Conservation (phyloP, 2,113 vertebrate genomes). For the Cottus gobio region DNA sequence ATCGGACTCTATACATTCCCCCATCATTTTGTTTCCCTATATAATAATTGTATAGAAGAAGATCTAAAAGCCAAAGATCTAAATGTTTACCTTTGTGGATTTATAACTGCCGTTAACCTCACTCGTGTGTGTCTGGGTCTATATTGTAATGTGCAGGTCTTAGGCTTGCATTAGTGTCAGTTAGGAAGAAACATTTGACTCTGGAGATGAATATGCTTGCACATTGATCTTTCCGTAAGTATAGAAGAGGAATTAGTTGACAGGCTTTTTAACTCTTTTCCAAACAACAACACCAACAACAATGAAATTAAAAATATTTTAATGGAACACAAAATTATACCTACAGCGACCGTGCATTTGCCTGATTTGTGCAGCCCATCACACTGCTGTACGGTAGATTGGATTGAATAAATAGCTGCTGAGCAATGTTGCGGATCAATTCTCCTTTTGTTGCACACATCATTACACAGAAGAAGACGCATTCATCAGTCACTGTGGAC, state of each 20-base stretch:
- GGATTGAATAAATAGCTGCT: slow-evolving; percentile 39
- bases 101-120: neutral
- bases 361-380: slow-evolving; percentile 19
- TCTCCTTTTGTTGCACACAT: slow-evolving; percentile 57
- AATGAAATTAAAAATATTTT: neutral
- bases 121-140: neutral
- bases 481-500: slow-evolving; percentile 47
- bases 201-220: neutral
- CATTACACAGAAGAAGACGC: slow-evolving; percentile 58
- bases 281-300: neutral
- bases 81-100: neutral
- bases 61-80: slow-evolving; percentile 4
- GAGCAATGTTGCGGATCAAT: slow-evolving; percentile 58
- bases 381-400: neutral
- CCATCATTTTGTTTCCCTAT: neutral
- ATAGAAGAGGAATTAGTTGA: neutral
- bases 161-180: neutral
- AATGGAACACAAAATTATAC: slow-evolving; percentile 2
- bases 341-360: neutral
- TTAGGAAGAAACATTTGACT: neutral
- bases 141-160: neutral
- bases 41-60: neutral
- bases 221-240: neutral
- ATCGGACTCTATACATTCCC: slow-evolving; percentile 1
- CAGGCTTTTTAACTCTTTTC: neutral